phyloP scores from a whole-genome alignment of 2,797 vertebrate species.

The Acipenser oxyrinchus region DNA sequence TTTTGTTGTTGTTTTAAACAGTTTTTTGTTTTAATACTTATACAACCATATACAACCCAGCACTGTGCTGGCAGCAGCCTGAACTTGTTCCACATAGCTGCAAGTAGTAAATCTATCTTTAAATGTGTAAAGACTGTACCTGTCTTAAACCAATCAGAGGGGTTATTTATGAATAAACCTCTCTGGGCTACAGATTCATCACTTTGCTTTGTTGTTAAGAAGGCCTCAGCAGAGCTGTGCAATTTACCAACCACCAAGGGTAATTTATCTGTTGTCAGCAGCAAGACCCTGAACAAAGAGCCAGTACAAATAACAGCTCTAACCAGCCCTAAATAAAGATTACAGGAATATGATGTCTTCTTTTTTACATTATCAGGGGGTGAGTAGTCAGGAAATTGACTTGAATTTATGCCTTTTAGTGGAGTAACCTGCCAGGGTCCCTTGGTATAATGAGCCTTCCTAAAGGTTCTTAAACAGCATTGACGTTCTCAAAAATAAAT shows the following conservation, averaged over 20 bases:
- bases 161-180: constrained; percentile 38
- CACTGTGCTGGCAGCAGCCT: neutral
- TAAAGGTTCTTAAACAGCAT: constrained; percentile 13
- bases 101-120: constrained; percentile 25
- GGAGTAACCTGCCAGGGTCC: constrained; percentile 19
- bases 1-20: too few relatives aligned
- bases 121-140: constrained; percentile 13
- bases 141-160: constrained; percentile 27
- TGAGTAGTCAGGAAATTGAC: constrained; percentile 26
- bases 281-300: constrained; percentile 30
- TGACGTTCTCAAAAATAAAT: constrained; percentile 26
- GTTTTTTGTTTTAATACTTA: too few relatives aligned
- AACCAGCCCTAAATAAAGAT: constrained; percentile 36
- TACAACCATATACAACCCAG: neutral
- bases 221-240: constrained; percentile 21
- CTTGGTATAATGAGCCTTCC: constrained; percentile 19
- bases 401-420: constrained; percentile 24
- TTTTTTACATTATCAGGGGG: constrained; percentile 17
- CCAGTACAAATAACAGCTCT: constrained; percentile 26
- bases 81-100: constrained; percentile 13
- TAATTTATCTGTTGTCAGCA: constrained; percentile 36
- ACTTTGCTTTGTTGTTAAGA: constrained; percentile 29
- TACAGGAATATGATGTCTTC: constrained; percentile 20
- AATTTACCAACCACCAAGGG: constrained; percentile 29
- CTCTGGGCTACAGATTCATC: constrained; percentile 34